phyloP scores from a whole-genome alignment of 2,797 vertebrate species.

The Siniperca obscura region DNA sequence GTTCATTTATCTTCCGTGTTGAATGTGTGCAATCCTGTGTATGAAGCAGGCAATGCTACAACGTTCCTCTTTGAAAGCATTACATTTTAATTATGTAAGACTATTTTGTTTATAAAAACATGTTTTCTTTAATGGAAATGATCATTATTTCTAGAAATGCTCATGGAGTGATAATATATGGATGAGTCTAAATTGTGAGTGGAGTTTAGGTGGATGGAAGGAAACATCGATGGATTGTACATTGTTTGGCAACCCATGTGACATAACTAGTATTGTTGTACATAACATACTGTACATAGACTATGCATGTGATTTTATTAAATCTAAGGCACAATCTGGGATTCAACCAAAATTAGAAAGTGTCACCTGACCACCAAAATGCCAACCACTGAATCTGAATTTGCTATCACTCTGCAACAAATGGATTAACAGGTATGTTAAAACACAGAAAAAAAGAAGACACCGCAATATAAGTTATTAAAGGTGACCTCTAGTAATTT shows the following conservation, averaged over 20 bases:
- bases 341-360: not conserved
- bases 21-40: not conserved
- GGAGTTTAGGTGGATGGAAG: no score
- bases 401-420: not conserved
- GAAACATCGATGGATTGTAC: no score
- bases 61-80: not conserved
- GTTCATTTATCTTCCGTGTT: not conserved
- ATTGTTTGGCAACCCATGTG: not conserved
- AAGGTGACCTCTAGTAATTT: not conserved
- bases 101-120: not conserved
- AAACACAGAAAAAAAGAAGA: no score
- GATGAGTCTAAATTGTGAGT: not conserved
- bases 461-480: no score
- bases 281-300: no score
- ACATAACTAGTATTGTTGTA: no score
- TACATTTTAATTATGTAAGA: not conserved
- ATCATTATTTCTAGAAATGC: not conserved
- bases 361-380: no score
- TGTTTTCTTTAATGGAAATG: not conserved
- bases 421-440: not conserved
- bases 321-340: not conserved
- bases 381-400: not conserved
- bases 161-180: not conserved
- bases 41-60: not conserved
- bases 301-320: not conserved